A percentile compares a stretch with the other conserved stretches of the same genome.
Evolutionary conservation across 2,888 invertebrate genomes (phyloP).

Genomic region (Temnothorax unifasciatus): DNA sequence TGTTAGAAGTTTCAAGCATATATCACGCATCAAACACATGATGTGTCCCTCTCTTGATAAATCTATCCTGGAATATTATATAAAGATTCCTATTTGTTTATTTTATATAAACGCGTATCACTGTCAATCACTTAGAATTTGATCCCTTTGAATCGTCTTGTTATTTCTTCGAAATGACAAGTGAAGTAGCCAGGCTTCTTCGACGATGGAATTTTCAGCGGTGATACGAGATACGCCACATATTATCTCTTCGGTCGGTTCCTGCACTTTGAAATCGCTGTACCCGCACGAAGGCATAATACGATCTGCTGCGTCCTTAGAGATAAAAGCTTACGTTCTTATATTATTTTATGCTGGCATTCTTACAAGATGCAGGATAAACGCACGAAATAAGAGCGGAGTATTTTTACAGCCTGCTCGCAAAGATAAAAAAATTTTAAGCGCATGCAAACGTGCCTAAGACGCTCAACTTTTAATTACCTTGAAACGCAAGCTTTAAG

Average conservation of each 20-base stretch:
- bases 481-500: background rate
- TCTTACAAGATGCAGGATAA: background rate
- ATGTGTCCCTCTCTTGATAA: background rate
- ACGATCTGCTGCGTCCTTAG: constrained; percentile 20
- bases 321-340: background rate
- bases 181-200: background rate
- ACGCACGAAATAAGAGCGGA: background rate
- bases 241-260: constrained; percentile 14
- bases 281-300: background rate
- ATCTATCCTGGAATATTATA: background rate
- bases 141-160: background rate
- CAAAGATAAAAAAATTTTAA: constrained; percentile 14
- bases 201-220: background rate
- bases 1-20: background rate
- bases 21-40: background rate
- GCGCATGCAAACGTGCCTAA: background rate
- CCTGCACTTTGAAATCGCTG: background rate
- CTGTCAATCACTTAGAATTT: background rate
- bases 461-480: background rate
- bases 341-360: constrained; percentile 3
- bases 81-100: background rate
- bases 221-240: background rate
- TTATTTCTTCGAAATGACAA: background rate
- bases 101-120: background rate
- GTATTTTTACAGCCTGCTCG: background rate